Percentiles rank a stretch among this genome's conserved stretches.
phyloP scores from a whole-genome alignment of 2,797 vertebrate species.

The Acipenser oxyrinchus region DNA sequence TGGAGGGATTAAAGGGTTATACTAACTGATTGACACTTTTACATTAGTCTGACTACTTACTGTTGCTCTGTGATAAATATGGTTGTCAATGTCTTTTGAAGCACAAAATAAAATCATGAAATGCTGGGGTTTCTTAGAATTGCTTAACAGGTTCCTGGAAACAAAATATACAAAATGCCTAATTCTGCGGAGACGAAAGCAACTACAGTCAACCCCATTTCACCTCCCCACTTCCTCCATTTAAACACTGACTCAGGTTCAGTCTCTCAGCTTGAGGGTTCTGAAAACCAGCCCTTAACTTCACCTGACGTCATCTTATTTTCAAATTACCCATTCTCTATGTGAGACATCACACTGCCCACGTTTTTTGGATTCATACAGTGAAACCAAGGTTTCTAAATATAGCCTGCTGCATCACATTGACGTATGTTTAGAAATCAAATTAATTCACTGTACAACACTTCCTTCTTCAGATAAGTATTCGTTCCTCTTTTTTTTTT shows the following conservation, averaged over 20 bases:
- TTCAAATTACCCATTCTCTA: constrained; percentile 29
- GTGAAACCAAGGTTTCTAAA: constrained; percentile 34
- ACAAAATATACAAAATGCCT: too few relatives aligned
- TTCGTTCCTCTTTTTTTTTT: background rate
- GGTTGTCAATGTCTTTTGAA: too few relatives aligned
- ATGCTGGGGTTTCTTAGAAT: too few relatives aligned
- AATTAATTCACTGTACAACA: constrained; percentile 20
- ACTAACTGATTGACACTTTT: too few relatives aligned
- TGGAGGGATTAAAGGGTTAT: too few relatives aligned
- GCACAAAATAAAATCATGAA: too few relatives aligned
- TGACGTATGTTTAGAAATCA: constrained; percentile 35
- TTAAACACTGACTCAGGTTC: constrained; percentile 35
- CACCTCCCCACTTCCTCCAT: background rate
- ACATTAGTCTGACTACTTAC: too few relatives aligned
- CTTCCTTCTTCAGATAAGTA: constrained; percentile 24
- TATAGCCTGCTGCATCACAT: constrained; percentile 24
- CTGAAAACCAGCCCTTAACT: constrained; percentile 37
- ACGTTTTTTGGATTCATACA: constrained; percentile 25
- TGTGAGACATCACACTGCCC: constrained; percentile 29
- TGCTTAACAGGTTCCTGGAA: too few relatives aligned
- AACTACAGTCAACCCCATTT: background rate
- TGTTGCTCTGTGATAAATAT: too few relatives aligned
- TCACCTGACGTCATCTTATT: constrained; percentile 45
- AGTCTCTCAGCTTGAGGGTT: constrained; percentile 35
- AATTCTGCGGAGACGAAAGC: background rate